phyloP scores from a whole-genome alignment of 2,797 vertebrate genomes.

The Semotilus atromaculatus region DNA sequence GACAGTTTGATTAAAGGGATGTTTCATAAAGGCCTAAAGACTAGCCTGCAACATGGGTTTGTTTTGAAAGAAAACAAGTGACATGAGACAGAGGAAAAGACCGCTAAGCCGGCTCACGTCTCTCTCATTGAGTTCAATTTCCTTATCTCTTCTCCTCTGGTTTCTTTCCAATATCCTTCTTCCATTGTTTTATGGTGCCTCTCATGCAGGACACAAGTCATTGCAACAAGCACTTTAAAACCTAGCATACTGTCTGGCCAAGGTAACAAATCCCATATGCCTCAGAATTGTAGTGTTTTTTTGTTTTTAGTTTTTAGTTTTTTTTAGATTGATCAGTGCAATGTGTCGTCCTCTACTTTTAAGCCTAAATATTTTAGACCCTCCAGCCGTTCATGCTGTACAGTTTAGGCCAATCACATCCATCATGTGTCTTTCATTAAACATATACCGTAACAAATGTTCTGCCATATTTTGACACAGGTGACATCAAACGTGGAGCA shows the following conservation, averaged over 20 bases:
- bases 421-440: constrained; percentile 50
- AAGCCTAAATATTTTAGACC: constrained; percentile 22
- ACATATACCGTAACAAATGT: constrained; percentile 35
- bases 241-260: constrained; percentile 64
- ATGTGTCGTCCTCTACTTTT: constrained; percentile 56
- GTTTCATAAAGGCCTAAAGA: constrained; percentile 69
- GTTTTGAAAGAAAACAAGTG: constrained; percentile 74
- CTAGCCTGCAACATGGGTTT: constrained; percentile 58
- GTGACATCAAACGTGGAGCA: constrained; percentile 27
- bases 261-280: constrained; percentile 74
- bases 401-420: constrained; percentile 52
- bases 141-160: constrained; percentile 76
- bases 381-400: constrained; percentile 39
- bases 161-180: constrained; percentile 74
- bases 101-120: constrained; percentile 57
- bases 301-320: constrained; percentile 15
- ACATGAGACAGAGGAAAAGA: constrained; percentile 70
- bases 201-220: constrained; percentile 51
- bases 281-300: constrained; percentile 61
- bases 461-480: constrained; percentile 38
- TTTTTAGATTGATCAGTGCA: constrained; percentile 65
- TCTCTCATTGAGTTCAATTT: constrained; percentile 71
- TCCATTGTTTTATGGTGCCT: constrained; percentile 34
- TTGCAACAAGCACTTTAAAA: constrained; percentile 64
- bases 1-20: constrained; percentile 53